Conservation (phyloP, 2,113 vertebrate species). For the Syngnathus scovelli region DNA sequence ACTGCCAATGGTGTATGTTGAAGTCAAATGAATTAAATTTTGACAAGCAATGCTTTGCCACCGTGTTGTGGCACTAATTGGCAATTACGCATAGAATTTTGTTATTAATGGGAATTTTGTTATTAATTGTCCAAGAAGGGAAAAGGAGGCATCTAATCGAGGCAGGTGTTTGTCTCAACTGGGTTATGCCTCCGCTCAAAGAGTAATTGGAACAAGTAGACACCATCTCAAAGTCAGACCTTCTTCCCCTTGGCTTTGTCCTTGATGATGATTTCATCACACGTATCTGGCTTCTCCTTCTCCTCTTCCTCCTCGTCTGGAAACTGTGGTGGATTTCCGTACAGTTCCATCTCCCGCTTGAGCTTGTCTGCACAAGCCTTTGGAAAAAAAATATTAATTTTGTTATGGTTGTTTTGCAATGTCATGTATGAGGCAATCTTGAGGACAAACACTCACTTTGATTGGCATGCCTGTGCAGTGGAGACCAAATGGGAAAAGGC, state of each 20-base stretch:
- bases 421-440: background rate
- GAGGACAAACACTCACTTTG: constrained; percentile 75
- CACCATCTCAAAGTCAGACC: constrained; percentile 59
- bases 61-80: no score
- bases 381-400: background rate
- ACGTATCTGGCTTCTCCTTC: constrained; percentile 73
- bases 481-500: constrained; percentile 92
- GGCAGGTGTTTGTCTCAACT: no score
- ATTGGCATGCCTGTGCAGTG: constrained; percentile 99
- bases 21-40: no score
- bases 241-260: constrained; percentile 97
- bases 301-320: constrained; percentile 88
- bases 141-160: no score
- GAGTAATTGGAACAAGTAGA: no score
- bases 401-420: background rate
- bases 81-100: no score
- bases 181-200: no score
- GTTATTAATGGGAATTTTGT: no score
- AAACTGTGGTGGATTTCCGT: constrained; percentile 90
- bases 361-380: constrained; percentile 99
- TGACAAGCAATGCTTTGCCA: no score
- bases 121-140: background rate
- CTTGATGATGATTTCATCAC: constrained; percentile 83
- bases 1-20: no score
- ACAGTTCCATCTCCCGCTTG: constrained; percentile 93